Conservation (phyloP, 1,140 invertebrate species). For the Ptiloglossa arizonensis region DNA sequence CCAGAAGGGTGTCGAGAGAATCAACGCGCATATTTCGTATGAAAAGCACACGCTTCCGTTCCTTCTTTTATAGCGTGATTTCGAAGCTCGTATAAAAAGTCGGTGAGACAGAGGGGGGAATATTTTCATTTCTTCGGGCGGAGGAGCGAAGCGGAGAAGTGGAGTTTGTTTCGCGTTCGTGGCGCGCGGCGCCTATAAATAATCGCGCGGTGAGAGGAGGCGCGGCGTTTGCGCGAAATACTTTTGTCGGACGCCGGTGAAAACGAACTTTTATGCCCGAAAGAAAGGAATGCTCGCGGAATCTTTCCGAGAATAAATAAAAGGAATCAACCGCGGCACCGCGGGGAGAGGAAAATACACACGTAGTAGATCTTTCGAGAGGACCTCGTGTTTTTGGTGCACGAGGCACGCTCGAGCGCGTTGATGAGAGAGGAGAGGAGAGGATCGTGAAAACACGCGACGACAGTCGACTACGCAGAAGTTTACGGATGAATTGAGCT, state of each 20-base stretch:
- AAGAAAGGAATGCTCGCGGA: not conserved
- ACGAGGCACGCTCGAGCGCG: not conserved
- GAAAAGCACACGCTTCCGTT: slow-evolving; percentile 32
- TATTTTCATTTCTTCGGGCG: slow-evolving; percentile 38
- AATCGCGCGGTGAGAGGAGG: slow-evolving; percentile 2
- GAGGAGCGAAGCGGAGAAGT: no score
- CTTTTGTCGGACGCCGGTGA: slow-evolving; percentile 13
- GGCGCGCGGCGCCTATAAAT: slow-evolving; percentile 18
- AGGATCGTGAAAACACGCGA: not conserved
- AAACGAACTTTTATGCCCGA: no score
- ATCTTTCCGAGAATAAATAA: slow-evolving; percentile 19
- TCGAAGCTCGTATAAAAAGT: slow-evolving; percentile 29
- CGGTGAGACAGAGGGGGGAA: not conserved
- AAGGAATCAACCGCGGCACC: not conserved
- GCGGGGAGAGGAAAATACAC: not conserved
- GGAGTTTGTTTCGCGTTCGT: slow-evolving; percentile 14
- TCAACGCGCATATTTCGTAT: slow-evolving; percentile 33
- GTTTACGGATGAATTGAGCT: slow-evolving; percentile 38
- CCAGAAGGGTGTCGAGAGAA: not conserved
- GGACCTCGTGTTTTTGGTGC: slow-evolving; percentile 9
- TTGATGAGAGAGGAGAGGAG: no score
- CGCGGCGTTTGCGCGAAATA: slow-evolving; percentile 32
- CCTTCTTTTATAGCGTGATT: slow-evolving; percentile 43
- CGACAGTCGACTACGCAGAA: slow-evolving; percentile 22
- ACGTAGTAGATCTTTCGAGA: no score